Base-by-base conservation (phyloP, 2,888 invertebrate species). In the Molanna angustata region DNA sequence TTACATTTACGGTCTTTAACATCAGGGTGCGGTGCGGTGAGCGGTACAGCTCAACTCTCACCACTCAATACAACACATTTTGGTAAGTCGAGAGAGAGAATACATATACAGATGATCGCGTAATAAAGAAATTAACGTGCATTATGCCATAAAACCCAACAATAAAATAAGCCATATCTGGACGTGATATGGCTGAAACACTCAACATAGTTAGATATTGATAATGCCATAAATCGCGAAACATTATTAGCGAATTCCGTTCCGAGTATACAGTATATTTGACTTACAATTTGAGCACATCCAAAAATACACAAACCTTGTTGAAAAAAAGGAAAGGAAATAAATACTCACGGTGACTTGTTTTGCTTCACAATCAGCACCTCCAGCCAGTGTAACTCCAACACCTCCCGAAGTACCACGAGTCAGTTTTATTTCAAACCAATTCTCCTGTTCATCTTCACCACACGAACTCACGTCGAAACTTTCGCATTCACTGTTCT, bases 321-420 rank as follows among this genome's bases (percentile, higher is more conserved):
- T n/a, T n/a, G n/a, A n/a, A n/a, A 27, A 27, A 7, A 27, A 27
- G 4, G 11, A 27, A 27, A 27, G 6, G 27, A 27, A 27, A 7
- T 19, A 17, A 41, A 32, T 59, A 73, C 83, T 74, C 70, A 90
- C 92, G 65, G 91, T 92, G 60, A 94, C 91, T 70, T 92, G 91
- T 74, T 92, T 94, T 64, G 88, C 86, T 77, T 94, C 94, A 67
- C 92, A 93, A 68, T 94, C 94, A 14, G 85, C 84, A 46, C 94
- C 94, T 53, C 94, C 94, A 46, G 92, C 91, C 62, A 94, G 74
- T 39, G 90, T 91, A 55, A 94, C 86, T 37, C 94, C 94, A 54
- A 94, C 86, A 64, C 88, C 90, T 17, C 89, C 66, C 42, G 72
- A 74, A 57, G 67, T 67, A 32, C 74, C 76, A 47, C 72, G 69